Percentiles rank a stretch among this genome's conserved stretches.
These are phyloP conservation scores for Eupithecia subfuscata DNA, from an alignment of 2,888 invertebrate genomes.

Conservation along the genomic window DNA sequence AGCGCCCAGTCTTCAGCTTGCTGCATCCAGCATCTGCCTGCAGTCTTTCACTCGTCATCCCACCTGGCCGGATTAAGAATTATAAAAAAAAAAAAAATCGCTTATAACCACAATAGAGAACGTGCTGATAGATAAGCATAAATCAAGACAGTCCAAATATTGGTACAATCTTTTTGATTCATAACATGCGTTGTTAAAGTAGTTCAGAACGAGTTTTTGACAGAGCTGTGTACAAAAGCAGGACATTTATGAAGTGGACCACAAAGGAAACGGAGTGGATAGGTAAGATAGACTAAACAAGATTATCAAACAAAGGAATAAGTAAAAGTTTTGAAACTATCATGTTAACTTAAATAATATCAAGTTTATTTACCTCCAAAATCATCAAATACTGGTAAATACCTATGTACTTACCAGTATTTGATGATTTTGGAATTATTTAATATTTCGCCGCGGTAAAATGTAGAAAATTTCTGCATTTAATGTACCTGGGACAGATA, in stretches of 20 bases:
- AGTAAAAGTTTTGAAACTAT: neutral
- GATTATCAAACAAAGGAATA: neutral
- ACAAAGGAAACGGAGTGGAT: neutral
- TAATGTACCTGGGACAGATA: too few relatives aligned
- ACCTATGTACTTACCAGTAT: too few relatives aligned
- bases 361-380: too few relatives aligned
- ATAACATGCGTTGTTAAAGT: constrained; percentile 39
- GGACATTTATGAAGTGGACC: constrained; percentile 7
- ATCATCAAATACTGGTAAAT: too few relatives aligned
- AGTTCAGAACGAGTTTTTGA: constrained; percentile 39
- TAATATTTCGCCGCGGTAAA: too few relatives aligned
- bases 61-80: neutral
- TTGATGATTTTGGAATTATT: too few relatives aligned
- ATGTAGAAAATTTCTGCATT: too few relatives aligned
- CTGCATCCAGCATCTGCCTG: too few relatives aligned
- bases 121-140: neutral
- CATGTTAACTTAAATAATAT: too few relatives aligned
- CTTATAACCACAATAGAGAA: neutral
- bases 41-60: too few relatives aligned
- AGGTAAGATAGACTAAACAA: neutral
- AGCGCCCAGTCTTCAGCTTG: too few relatives aligned
- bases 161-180: neutral
- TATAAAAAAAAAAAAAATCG: neutral
- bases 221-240: constrained; percentile 19
- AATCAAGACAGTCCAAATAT: neutral